These are phyloP conservation scores for Bufotes viridis DNA, from an alignment of 2,797 vertebrate species.

Conservation along the genomic window DNA sequence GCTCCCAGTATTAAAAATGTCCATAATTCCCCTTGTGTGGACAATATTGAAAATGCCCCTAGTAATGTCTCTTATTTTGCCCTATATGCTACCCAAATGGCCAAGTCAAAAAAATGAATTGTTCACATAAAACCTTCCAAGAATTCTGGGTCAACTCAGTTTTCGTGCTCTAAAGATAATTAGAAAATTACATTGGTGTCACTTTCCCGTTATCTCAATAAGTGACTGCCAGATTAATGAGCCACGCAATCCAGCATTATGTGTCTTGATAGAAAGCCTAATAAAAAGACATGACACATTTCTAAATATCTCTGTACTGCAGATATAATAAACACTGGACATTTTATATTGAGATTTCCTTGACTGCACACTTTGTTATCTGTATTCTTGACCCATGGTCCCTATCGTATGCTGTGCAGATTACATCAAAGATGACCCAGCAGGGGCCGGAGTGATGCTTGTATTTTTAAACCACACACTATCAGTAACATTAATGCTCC, in stretches of 20 bases:
- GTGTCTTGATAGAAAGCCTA: background rate
- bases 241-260: background rate
- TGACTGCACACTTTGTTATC: conserved; percentile 8
- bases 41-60: too few relatives aligned
- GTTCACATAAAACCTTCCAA: background rate
- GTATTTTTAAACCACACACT: conserved; percentile 15
- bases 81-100: too few relatives aligned
- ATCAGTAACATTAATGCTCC: conserved; percentile 21
- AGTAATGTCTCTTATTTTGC: too few relatives aligned
- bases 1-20: too few relatives aligned
- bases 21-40: too few relatives aligned
- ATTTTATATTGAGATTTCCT: background rate
- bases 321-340: background rate
- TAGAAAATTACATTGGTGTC: background rate
- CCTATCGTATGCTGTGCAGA: background rate
- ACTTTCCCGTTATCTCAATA: background rate
- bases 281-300: background rate
- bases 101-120: too few relatives aligned
- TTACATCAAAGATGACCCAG: background rate
- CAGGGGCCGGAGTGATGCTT: background rate
- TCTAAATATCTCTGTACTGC: background rate
- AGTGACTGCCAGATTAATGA: background rate
- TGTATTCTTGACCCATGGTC: background rate
- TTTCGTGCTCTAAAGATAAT: background rate
- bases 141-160: background rate